Evolutionary conservation across 1,140 invertebrate genomes (phyloP), one percentile per base, ranked within the genome.

Genomic region (Cylas formicarius): DNA sequence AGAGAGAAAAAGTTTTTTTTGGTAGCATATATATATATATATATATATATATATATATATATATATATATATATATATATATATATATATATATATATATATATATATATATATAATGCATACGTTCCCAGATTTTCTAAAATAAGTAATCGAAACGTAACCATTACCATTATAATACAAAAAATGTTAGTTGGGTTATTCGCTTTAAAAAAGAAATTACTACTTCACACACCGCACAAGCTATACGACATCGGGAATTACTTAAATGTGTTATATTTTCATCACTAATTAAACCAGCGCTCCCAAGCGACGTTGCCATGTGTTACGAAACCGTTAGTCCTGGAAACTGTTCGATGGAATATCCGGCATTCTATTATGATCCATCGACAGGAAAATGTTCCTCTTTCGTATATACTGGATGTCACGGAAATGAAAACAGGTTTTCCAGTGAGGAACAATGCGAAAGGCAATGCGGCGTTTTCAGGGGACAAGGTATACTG

Each of bases 401-500:
- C 20, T 72, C 77, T 13, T 91, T 92, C 62, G 68, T 75, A 4
- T 92, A 87, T 59, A 78, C 81, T 6, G 88, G 88, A 6, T 92
- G 89, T 61, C 79, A 77, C 32, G 88, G 88, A 29, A 92, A 90
- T 59, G 78, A 77, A 11, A 93, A 93, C 60, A 74, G 83, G 59
- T 93, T 86, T 67, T 61, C 78, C 27, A 74, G 61, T 1, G 77
- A 82, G 57, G 88, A 92, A 61, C 81, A 86, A 38, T 93, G 90
- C 60, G 77, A 88, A 59, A 69, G 86, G 48, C 73, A 79, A 20
- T 91, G 88, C 56, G 84, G 87, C 36, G 61, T 63, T 27, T 86
- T 83, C 68, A 71, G 72, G 53, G 75, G 74, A 50, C 71, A 84
- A 63, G 83, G 85, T 86, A 66, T n/a, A n/a, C n/a, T 28, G 21